Evolutionary conservation across 2,888 invertebrate species (phyloP), one percentile per base, ranked within the genome.

Genomic region (Diogma glabrata): DNA sequence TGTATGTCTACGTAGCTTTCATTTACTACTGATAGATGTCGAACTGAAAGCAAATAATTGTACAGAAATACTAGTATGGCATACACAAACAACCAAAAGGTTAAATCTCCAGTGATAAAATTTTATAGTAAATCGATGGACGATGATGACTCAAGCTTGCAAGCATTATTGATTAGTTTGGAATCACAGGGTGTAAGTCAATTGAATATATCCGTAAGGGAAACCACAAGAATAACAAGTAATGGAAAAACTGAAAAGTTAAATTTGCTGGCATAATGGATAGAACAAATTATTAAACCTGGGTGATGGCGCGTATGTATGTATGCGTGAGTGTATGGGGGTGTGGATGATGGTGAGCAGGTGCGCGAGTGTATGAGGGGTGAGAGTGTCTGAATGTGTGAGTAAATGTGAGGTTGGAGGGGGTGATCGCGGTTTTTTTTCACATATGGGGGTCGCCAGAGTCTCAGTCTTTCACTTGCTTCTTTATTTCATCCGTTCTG

Each of bases 11-110:
- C 72, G 76, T 47, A 80, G 82, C 59, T 69, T 89, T 47, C 76
- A 75, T 16, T 64, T 88, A 12, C 76, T 73, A 50, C 62, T 82
- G 12, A 71, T 75, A 26, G 82, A 87, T 48, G 80, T 90, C 49
- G 88, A 91, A 66, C 84, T 87, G 0, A 76, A 80, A 55, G 89
- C 87, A 2, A 75, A 77, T 14, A 81, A 82, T 61, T 90, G 89
- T 62, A 81, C 87, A 1, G 81, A 84, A 71, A 77, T 83, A 28
- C 70, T 81, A n/a, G 82, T 83, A 1, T 83, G 82, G 83, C 83
- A 83, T 60, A 82, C 82, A 0, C 79, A 77, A 66, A 79, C 82
- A 3, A 67, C n/a, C n/a, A 67, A 53, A 69, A 62, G 54, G 61
- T 63, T 38, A 67, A 64, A 54, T 55, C 63, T 2, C 63, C 65